Evolutionary conservation across 2,888 invertebrate genomes (phyloP).

Genomic region (Mamestra brassicae): DNA sequence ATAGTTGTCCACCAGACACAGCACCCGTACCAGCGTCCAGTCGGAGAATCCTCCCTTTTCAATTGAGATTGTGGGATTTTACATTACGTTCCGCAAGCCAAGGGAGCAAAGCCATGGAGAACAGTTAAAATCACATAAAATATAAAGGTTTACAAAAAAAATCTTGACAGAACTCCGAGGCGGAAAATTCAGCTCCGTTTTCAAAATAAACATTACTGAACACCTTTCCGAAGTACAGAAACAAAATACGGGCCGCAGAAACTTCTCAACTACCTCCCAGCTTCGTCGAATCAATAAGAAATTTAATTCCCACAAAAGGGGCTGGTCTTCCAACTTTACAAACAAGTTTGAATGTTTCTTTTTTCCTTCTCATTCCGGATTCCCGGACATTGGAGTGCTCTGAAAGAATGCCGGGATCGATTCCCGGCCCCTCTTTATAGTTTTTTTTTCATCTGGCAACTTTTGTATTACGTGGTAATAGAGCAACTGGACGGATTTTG

Average conservation of each 20-base stretch:
- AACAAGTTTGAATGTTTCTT: slow-evolving; percentile 64
- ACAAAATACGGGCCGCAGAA: slow-evolving; percentile 30
- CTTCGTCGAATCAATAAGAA: slow-evolving; percentile 62
- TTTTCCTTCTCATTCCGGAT: slow-evolving; percentile 63
- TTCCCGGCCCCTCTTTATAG: slow-evolving; percentile 62
- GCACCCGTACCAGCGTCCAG: too few relatives aligned
- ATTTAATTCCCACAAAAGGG: slow-evolving; percentile 66
- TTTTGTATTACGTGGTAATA: slow-evolving; percentile 47
- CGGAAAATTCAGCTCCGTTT: not conserved
- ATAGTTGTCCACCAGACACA: too few relatives aligned
- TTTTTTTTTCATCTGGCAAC: slow-evolving; percentile 65
- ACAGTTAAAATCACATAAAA: not conserved
- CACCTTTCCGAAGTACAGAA: slow-evolving; percentile 17
- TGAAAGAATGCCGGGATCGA: slow-evolving; percentile 55
- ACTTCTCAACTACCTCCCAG: slow-evolving; percentile 9
- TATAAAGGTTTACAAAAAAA: not conserved
- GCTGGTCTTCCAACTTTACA: slow-evolving; percentile 56
- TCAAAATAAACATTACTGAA: slow-evolving; percentile 24
- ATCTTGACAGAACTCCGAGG: not conserved
- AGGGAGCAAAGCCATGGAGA: too few relatives aligned
- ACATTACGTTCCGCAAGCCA: too few relatives aligned
- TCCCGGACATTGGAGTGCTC: slow-evolving; percentile 58
- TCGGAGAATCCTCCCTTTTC: too few relatives aligned
- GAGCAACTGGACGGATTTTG: not conserved
- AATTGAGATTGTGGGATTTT: too few relatives aligned